Evolutionary conservation across 2,888 invertebrate genomes (phyloP), one percentile per base, ranked within the genome.

Genomic region (Creontiades dilutus): DNA sequence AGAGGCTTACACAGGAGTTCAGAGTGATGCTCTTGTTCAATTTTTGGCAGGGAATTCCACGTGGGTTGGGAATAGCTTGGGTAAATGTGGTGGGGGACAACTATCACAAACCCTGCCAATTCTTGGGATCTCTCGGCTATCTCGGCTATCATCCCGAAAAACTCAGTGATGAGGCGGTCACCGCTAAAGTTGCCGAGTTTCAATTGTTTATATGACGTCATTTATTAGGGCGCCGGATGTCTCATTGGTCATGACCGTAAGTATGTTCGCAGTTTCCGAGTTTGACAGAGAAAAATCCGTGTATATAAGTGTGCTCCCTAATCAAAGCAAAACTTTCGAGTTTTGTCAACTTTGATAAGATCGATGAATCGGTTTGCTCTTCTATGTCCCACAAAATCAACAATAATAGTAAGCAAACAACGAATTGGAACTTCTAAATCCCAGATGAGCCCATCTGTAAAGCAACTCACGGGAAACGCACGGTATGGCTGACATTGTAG

Each of bases 31-130:
- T 19, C 46, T 61, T 11, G 16, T 19, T 55, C 19, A 16, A 12
- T 19, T 78, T 80, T 88, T 88, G 88, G 88, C 88, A 88, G 52
- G 55, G 88, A 78, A 78, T 76, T 78, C 52, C 88, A 88, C 88
- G 88, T 80, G 88, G 78, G 88, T 88, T 88, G 88, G 88, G 88
- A 88, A 88, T 88, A 88, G 46, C 88, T 88, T 27, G 55, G 61
- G 23, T 19, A 52, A 14, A 52, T 2, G 75, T 86, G 86, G 75
- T 55, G 37, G 88, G 80, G 88, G 78, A 55, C 52, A 75, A 23
- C 13, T 12, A 19, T 52, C 78, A 27, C 23, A 80, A 55, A 28
- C 27, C 11, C 55, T 78, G 78, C 85, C 85, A 85, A 85, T 55
- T 37, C 85, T 19, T 61, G 37, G 37, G 37, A 37, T 37, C 37